Evolutionary conservation across 1,140 invertebrate species (phyloP), one percentile per base, ranked within the genome.

Genomic region (Bombus waltoni): DNA sequence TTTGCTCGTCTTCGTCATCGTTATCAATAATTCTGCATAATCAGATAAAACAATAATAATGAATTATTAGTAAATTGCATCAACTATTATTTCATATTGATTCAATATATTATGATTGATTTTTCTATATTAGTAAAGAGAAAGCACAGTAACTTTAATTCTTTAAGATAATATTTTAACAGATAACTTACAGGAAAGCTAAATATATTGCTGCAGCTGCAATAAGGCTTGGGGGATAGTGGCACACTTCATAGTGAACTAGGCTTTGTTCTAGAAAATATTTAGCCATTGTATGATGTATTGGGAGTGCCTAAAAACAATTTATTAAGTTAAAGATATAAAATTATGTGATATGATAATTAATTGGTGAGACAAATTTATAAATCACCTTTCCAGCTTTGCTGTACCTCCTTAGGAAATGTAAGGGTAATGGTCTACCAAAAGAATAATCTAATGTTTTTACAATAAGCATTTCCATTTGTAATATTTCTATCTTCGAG

Each of bases 261-360:
- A 99, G 94, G 83, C 97, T 96, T 47, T 99, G 94, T 94, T 99
- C 99, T 90, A 99, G 96, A 76, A 99, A 97, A 93, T 99, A 99
- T 95, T 99, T 99, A 13, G 98, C 98, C 93, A 99, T 95, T 73
- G 97, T 97, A 93, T 99, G 98, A 92, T 98, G 94, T 95, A 97
- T 88, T 95, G 97, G 94, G n/a, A 95, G 94, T 82, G 92, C 94
- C 95, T 91, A 32, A 25, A 57, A 81, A 28, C 13, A 74, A 68
- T 42, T 81, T 44, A 35, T 74, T 35, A 35, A 1, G 35, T 9
- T 32, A 38, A 68, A 47, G 2, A 22, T 22, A 35, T 11, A 47
- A 25, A 10, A 35, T 53, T 22, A 22, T 22, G 18, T 22, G 3
- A 73, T 57, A 28, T 18, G 1, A 32, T 3, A 66, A 59, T 66